Evolutionary conservation across 2,797 vertebrate genomes (phyloP), one percentile per base, ranked within the genome.

Genomic region (Streptopelia turtur): DNA sequence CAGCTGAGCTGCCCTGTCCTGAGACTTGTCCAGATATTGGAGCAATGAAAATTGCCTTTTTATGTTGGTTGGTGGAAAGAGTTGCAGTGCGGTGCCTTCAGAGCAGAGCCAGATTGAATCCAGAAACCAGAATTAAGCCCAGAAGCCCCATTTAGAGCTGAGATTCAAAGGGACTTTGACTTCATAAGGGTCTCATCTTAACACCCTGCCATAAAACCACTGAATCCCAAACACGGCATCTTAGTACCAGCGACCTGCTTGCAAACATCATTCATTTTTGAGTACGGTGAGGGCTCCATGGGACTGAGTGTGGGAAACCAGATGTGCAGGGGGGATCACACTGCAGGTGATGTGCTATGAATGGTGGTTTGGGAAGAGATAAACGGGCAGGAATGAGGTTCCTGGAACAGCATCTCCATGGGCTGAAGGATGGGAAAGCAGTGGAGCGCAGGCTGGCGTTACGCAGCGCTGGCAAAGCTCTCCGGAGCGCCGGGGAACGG

Each of bases 271-370:
- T 24, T 60, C 13, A 10, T 5, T 31, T 74, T 77, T 64, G 60
- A 45, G 20, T 71, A 16, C 7, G n/a, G 28, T 33, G 20, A 80
- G 52, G 41, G 70, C 6, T 5, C 7, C 18, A 2, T 0, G 3
- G 13, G 23, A 25, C 30, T 43, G 23, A 77, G 15, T 9, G 33
- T 33, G 60, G 50, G 33, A 66, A 90, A 45, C 14, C 13, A 10
- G 17, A 49, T 10, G 22, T 25, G 52, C 33, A 9, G 0, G 0
- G 45, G 37, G 31, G n/a, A 52, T 35, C 7, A 1, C 6, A 16
- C 31, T 72, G 69, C 69, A 65, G 72, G 53, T 2, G 3, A 14
- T 68, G 76, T 15, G n/a, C 52, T 65, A 9, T 50, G 27, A 15
- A 8, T 23, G 49, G 10, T 41, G 21, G 9, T 0, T 30, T 43